These are phyloP conservation scores for Odobenus rosmarus DNA, from an alignment of 2,113 vertebrate species.

Conservation along the genomic window DNA sequence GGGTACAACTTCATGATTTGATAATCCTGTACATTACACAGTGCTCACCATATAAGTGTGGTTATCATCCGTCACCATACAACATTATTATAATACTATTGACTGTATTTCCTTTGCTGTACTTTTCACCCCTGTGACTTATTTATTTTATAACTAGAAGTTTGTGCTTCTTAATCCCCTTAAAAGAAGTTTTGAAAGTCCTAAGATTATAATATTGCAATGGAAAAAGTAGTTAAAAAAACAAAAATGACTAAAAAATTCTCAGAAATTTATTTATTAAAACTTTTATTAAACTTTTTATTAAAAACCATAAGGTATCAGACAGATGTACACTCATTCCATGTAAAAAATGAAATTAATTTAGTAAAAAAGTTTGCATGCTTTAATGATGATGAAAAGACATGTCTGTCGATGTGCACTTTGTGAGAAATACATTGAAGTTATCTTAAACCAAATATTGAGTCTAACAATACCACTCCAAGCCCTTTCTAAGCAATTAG, in stretches of 20 bases:
- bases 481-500: background rate
- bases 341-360: background rate
- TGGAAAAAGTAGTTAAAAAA: background rate
- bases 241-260: background rate
- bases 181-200: background rate
- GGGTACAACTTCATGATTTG: background rate
- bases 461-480: background rate
- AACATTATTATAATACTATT: background rate
- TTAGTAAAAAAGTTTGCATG: background rate
- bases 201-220: background rate
- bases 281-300: background rate
- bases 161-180: background rate
- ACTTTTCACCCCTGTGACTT: background rate
- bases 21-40: background rate
- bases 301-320: background rate
- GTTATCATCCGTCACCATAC: background rate
- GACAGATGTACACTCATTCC: background rate
- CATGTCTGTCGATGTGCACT: background rate
- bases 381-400: background rate
- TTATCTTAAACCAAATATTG: background rate
- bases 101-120: background rate
- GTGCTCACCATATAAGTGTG: background rate
- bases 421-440: background rate
- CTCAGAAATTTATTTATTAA: background rate
- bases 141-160: background rate